Evolutionary conservation across 2,113 vertebrate genomes (phyloP), one percentile per base, ranked within the genome.

Genomic region (Cnemophilus loriae): DNA sequence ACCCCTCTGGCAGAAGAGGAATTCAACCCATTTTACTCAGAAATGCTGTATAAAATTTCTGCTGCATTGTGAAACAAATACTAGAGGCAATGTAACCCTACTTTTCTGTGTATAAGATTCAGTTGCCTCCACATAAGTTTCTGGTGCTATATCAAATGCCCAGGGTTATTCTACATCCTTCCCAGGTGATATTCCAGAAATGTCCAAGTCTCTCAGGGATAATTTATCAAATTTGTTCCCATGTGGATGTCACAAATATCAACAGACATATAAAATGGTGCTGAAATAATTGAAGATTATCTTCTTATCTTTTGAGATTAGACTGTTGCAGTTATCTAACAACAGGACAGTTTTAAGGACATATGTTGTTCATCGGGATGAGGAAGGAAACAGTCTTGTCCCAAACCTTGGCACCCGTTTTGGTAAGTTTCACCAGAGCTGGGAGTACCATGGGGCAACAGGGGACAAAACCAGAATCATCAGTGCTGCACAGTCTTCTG

Each of bases 231-330:
- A 64, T 92, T 50, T 79, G 6, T 13, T 59, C 23, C 35, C 16
- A 32, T 39, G 23, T 59, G 52, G 39, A 35, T 42, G 11, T 59
- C 65, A 78, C 20, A 39, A 19, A 20, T 87, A 53, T 44, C 44
- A 78, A 27, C 0, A 0, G 13, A 49, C 7, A 21, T 28, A 53
- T 9, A 60, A 89, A 87, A 78, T 35, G 28, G 2, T 41, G 35
- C 16, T 64, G 53, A 85, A 77, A 16, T 12, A 63, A 64, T 11
- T 68, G 33, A 86, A 76, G 39, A 75, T 17, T 42, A 46, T 57
- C 10, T 15, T 81, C 19, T 13, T 49, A 27, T 49, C n/a, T 85
- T 91, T 60, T 37, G 47, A 71, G 26, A 53, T 67, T 21, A 10
- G 19, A 32, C 7, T 71, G 8, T 10, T 50, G 30, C 21, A 63